Conservation (phyloP, 2,113 vertebrate genomes). For the Mesocricetus auratus region DNA sequence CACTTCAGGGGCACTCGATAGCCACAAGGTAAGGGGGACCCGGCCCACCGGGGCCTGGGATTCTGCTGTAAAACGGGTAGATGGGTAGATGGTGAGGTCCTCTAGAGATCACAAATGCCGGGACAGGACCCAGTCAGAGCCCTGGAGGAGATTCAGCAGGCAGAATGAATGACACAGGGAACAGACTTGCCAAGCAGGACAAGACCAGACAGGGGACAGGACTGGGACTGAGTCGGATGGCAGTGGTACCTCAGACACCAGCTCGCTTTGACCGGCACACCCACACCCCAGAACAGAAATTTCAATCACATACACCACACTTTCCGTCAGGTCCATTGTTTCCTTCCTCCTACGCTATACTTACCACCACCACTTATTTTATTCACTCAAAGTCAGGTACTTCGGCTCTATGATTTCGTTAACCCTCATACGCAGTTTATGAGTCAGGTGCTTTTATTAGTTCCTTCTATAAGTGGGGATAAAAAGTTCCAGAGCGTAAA, state of each 20-base stretch:
- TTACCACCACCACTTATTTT: neutral
- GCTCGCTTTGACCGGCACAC: neutral
- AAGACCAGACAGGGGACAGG: neutral
- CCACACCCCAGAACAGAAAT: neutral
- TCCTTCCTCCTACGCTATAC: neutral
- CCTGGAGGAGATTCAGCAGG: neutral
- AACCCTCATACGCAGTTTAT: neutral
- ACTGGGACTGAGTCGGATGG: neutral
- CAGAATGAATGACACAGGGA: neutral
- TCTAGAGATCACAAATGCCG: neutral
- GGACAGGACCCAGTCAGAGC: neutral
- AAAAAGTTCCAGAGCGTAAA: neutral
- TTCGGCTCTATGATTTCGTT: neutral
- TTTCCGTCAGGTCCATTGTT: neutral
- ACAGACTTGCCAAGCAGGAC: fast-evolving
- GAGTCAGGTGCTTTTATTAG: neutral
- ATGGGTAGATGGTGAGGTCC: neutral
- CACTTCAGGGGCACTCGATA: neutral
- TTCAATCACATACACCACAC: neutral
- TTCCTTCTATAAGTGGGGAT: neutral
- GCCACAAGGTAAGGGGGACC: fast-evolving
- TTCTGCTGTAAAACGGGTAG: neutral
- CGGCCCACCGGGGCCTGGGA: neutral
- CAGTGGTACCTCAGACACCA: neutral
- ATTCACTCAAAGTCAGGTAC: neutral